These are phyloP conservation scores for Sphaerophoria taeniata DNA, from an alignment of 2,888 invertebrate species.

Conservation along the genomic window DNA sequence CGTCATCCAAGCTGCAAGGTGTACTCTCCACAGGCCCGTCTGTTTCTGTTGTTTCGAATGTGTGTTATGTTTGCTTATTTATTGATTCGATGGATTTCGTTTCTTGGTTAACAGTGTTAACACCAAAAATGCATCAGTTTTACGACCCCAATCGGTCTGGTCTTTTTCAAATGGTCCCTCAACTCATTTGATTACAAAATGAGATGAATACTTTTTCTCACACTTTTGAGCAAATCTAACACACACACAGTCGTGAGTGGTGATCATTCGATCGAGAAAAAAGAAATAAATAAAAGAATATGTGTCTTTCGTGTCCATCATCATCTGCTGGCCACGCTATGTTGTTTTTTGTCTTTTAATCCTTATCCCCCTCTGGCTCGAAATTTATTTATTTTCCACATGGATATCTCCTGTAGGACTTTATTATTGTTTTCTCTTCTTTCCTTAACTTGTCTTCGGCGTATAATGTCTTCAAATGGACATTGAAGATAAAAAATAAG, in stretches of 20 bases:
- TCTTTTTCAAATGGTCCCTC: conserved; percentile 38
- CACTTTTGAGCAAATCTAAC: conserved; percentile 49
- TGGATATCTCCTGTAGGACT: conserved; percentile 50
- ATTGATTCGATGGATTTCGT: conserved; percentile 55
- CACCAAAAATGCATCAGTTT: conserved; percentile 75
- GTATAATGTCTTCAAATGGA: conserved; percentile 60
- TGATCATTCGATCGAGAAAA: conserved; percentile 14
- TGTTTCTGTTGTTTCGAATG: background rate
- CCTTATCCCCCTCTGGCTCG: conserved; percentile 70
- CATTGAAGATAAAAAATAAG: conserved; percentile 57
- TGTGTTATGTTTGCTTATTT: conserved; percentile 57
- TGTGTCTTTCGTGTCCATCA: conserved; percentile 56
- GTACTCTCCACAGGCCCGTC: conserved; percentile 34
- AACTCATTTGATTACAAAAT: conserved; percentile 44
- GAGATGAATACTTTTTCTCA: conserved; percentile 65
- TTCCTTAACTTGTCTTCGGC: conserved; percentile 38
- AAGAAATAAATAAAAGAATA: conserved; percentile 1
- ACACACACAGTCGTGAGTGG: conserved; percentile 25
- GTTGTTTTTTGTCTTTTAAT: conserved; percentile 42
- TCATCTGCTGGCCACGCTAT: conserved; percentile 30
- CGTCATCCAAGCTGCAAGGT: conserved; percentile 43
- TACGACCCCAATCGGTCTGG: conserved; percentile 71
- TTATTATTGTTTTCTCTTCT: conserved; percentile 23
- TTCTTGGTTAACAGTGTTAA: conserved; percentile 65
- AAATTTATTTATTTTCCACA: conserved; percentile 70